phyloP scores from a whole-genome alignment of 2,888 invertebrate genomes.

The Cetonia aurata region DNA sequence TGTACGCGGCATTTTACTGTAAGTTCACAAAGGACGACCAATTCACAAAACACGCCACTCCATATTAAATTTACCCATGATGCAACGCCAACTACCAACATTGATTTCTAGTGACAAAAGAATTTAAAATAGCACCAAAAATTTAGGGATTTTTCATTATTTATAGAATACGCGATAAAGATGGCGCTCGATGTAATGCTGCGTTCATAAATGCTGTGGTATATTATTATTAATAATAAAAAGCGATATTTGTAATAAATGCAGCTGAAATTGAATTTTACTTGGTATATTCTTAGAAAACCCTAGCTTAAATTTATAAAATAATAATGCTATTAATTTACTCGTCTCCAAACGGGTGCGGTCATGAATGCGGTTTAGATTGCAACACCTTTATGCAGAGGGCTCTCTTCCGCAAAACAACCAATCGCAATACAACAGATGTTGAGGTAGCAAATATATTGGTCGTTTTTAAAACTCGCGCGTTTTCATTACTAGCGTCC shows the following conservation, averaged over 20 bases:
- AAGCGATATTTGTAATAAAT: not conserved
- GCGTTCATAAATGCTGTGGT: not conserved
- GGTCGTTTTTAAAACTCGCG: slow-evolving; percentile 24
- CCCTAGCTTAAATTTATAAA: too few species aligned
- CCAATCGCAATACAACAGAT: not conserved
- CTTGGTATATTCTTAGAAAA: too few species aligned
- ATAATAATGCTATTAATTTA: too few species aligned
- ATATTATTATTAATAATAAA: not conserved
- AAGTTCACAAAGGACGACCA: slow-evolving; percentile 39
- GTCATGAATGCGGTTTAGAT: too few species aligned
- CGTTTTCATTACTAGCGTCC: slow-evolving; percentile 1
- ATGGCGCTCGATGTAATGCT: slow-evolving; percentile 1
- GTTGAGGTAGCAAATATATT: slow-evolving; percentile 10
- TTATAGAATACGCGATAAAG: slow-evolving; percentile 25
- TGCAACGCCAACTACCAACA: slow-evolving; percentile 64
- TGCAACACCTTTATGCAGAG: not conserved
- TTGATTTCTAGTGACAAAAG: slow-evolving; percentile 67
- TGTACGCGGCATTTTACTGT: slow-evolving; percentile 63
- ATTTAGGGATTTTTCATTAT: slow-evolving; percentile 62
- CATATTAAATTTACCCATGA: slow-evolving; percentile 62
- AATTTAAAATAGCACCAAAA: slow-evolving; percentile 64
- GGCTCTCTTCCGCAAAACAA: not conserved
- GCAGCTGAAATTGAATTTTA: not conserved
- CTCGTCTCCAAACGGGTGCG: too few species aligned
- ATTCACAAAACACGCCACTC: slow-evolving; percentile 60